Conservation (phyloP, 2,797 vertebrate species). For the Poeciliopsis infans region DNA sequence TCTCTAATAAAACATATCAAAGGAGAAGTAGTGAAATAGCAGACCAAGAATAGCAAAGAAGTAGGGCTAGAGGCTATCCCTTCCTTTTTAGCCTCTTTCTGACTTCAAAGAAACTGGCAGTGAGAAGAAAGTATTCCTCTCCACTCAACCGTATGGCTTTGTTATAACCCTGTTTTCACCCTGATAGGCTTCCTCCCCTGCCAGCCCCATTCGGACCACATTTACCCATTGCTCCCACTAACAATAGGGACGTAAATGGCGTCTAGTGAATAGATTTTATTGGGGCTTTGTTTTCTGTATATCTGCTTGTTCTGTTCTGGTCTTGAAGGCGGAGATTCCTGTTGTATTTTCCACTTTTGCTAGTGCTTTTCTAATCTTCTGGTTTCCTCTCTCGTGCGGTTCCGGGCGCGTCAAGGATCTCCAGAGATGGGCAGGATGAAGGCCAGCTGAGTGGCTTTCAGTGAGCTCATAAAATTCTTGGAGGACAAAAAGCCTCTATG, state of each 20-base stretch:
- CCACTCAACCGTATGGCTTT: conserved; percentile 56
- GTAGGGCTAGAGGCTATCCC: conserved; percentile 14
- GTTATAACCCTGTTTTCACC: conserved; percentile 37
- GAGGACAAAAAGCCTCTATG: conserved; percentile 24
- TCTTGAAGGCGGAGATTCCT: background rate
- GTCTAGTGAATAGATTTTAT: conserved; percentile 20
- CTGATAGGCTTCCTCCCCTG: conserved; percentile 17
- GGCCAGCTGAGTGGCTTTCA: conserved; percentile 24
- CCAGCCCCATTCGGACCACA: conserved; percentile 33
- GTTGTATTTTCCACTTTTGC: background rate
- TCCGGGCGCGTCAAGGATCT: conserved; percentile 6
- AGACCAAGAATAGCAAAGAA: conserved; percentile 11
- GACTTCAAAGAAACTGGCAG: conserved; percentile 73
- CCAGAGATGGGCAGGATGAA: conserved; percentile 26
- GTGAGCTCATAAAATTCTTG: conserved; percentile 23
- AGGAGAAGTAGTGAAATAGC: conserved; percentile 18
- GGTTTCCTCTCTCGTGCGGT: conserved; percentile 4
- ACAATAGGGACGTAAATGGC: conserved; percentile 41
- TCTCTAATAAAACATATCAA: conserved; percentile 26
- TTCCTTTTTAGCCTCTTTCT: conserved; percentile 45
- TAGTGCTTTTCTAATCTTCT: background rate
- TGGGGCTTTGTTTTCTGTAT: background rate
- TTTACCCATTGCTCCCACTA: conserved; percentile 25
- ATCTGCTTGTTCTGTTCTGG: conserved; percentile 8
- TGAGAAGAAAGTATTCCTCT: conserved; percentile 67